Percentiles rank a stretch among this genome's conserved stretches.
These are phyloP conservation scores for Oryzias celebensis DNA, from an alignment of 2,113 vertebrate genomes.

Conservation along the genomic window DNA sequence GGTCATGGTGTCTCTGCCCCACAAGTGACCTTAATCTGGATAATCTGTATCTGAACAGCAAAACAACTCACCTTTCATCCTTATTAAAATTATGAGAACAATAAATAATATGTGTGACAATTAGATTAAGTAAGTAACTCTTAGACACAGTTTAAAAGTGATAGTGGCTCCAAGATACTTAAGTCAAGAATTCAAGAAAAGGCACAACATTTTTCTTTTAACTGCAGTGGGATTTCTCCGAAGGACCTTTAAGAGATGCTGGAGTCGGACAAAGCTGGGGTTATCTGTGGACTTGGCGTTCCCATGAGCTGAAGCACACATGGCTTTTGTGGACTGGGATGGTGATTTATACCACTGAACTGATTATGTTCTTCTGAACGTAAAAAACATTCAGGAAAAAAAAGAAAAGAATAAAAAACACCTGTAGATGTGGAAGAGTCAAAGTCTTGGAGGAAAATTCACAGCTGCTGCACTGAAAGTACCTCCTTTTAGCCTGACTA, in stretches of 20 bases:
- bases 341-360: conserved; percentile 24
- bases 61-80: neutral
- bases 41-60: neutral
- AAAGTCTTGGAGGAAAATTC: too few relatives aligned
- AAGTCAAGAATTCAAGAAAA: conserved; percentile 18
- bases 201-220: conserved; percentile 9
- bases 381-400: conserved; percentile 11
- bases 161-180: neutral
- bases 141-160: too few relatives aligned
- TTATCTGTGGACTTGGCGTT: conserved; percentile 4
- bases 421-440: too few relatives aligned
- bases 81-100: neutral
- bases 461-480: too few relatives aligned
- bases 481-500: too few relatives aligned
- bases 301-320: conserved; percentile 22
- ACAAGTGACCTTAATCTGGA: conserved; percentile 17
- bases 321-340: conserved; percentile 12
- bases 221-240: conserved; percentile 6
- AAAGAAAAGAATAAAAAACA: neutral
- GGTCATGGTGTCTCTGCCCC: conserved; percentile 22
- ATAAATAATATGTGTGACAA: too few relatives aligned
- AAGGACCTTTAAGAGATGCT: conserved; percentile 4
- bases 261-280: conserved; percentile 19
- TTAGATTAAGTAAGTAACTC: too few relatives aligned
- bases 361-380: conserved; percentile 24